Percentiles rank a stretch among this genome's conserved stretches.
phyloP scores from a whole-genome alignment of 2,797 vertebrate species.

The Liasis olivaceus region DNA sequence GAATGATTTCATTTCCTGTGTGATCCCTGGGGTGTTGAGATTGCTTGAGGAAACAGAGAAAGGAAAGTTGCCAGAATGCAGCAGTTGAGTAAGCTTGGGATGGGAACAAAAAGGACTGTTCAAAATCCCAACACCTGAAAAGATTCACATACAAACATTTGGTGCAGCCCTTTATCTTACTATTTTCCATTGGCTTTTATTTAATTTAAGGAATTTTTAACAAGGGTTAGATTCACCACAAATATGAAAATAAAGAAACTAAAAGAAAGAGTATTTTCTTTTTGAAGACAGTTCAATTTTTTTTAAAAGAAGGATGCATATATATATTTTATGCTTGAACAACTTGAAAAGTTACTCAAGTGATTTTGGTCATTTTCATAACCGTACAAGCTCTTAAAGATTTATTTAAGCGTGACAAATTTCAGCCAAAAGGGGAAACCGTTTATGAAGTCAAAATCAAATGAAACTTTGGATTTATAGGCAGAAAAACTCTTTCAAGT shows the following conservation, averaged over 20 bases:
- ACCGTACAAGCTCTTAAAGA: conserved; percentile 1
- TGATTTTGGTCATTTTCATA: conserved; percentile 27
- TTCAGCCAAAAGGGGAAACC: conserved; percentile 31
- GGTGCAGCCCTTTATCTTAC: not conserved
- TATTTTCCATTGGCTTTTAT: not conserved
- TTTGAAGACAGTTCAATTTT: conserved; percentile 11
- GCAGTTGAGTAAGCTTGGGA: not conserved
- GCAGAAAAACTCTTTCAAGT: conserved; percentile 33
- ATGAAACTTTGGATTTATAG: not conserved
- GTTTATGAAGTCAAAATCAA: conserved; percentile 1
- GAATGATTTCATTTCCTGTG: not conserved
- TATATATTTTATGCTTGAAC: conserved; percentile 19
- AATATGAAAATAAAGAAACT: conserved; percentile 19
- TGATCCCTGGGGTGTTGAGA: not conserved
- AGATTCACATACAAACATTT: not conserved
- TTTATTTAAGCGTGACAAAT: conserved; percentile 28
- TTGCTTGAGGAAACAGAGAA: not conserved
- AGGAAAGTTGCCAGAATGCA: not conserved
- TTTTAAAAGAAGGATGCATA: not conserved
- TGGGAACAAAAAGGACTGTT: not conserved
- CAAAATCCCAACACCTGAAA: not conserved
- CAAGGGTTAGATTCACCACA: not conserved
- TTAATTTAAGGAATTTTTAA: not conserved
- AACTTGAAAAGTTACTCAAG: conserved; percentile 1
- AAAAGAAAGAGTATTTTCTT: not conserved